Percentiles rank a stretch among this genome's conserved stretches.
phyloP scores from a whole-genome alignment of 2,888 invertebrate genomes.

The Tenthredo scrophulariae region DNA sequence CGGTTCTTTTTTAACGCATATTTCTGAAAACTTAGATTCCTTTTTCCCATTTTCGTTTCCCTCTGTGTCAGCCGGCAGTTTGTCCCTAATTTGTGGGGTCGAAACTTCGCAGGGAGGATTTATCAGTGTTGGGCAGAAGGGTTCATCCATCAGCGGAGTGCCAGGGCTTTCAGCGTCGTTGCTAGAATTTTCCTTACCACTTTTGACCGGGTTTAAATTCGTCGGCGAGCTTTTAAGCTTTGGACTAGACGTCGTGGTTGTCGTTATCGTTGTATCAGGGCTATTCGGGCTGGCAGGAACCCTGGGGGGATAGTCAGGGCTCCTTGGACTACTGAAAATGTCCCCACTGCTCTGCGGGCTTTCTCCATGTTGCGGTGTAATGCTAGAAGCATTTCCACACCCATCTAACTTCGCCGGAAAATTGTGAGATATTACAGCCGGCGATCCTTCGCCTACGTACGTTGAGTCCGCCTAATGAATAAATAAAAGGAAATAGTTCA shows the following conservation, averaged over 20 bases:
- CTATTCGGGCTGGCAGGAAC: conserved; percentile 70
- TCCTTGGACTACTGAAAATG: conserved; percentile 72
- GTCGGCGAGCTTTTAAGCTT: neutral
- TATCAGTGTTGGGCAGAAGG: conserved; percentile 34
- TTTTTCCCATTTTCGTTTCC: neutral
- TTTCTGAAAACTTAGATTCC: conserved; percentile 34
- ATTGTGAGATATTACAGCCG: conserved; percentile 53
- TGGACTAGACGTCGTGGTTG: conserved; percentile 53
- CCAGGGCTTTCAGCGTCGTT: conserved; percentile 56
- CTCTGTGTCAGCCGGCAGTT: neutral
- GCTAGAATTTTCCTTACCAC: conserved; percentile 34
- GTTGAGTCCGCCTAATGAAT: conserved; percentile 63
- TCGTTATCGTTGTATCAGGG: conserved; percentile 65
- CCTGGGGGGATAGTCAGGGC: conserved; percentile 74
- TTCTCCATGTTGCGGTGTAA: conserved; percentile 72
- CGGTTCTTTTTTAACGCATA: conserved; percentile 64
- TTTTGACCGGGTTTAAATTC: neutral
- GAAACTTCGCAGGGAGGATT: neutral
- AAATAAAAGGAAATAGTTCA: conserved; percentile 36
- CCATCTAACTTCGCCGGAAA: conserved; percentile 65
- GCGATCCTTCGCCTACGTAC: conserved; percentile 60
- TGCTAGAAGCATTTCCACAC: conserved; percentile 70
- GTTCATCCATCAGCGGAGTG: conserved; percentile 60
- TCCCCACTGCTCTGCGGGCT: conserved; percentile 71
- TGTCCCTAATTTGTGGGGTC: neutral